Conservation (phyloP, 2,888 invertebrate species). For the Drosophila incognita region DNA sequence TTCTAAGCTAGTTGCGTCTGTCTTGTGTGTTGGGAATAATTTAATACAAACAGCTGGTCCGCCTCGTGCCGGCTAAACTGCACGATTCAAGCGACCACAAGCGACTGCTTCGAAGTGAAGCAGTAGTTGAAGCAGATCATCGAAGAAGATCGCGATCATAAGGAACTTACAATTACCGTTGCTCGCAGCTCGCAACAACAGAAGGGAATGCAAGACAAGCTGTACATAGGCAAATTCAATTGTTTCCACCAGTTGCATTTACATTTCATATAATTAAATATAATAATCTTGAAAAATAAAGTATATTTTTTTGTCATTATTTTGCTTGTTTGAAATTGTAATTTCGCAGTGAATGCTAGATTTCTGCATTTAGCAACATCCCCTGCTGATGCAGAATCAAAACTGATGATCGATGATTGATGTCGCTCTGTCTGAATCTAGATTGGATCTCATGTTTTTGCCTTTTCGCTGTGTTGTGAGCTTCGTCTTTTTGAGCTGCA, state of each 20-base stretch:
- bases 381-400: not conserved
- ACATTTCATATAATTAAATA: not conserved
- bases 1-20: not conserved
- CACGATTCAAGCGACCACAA: no score
- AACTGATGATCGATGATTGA: not conserved
- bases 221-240: no score
- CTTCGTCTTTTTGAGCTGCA: not conserved
- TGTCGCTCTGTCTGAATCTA: not conserved
- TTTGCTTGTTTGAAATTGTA: not conserved
- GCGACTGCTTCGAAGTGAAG: no score
- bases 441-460: constrained; percentile 5
- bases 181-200: no score
- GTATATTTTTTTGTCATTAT: not conserved
- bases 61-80: no score
- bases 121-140: no score
- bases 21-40: not conserved
- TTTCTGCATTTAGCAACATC: no score
- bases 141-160: no score
- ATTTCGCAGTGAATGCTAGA: not conserved
- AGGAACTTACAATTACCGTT: no score
- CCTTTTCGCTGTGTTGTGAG: constrained; percentile 11
- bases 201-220: no score
- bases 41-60: no score
- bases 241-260: not conserved
- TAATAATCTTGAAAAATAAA: not conserved